Evolutionary conservation across 1,140 invertebrate species (phyloP), one percentile per base, ranked within the genome.

Genomic region (Atta texana): DNA sequence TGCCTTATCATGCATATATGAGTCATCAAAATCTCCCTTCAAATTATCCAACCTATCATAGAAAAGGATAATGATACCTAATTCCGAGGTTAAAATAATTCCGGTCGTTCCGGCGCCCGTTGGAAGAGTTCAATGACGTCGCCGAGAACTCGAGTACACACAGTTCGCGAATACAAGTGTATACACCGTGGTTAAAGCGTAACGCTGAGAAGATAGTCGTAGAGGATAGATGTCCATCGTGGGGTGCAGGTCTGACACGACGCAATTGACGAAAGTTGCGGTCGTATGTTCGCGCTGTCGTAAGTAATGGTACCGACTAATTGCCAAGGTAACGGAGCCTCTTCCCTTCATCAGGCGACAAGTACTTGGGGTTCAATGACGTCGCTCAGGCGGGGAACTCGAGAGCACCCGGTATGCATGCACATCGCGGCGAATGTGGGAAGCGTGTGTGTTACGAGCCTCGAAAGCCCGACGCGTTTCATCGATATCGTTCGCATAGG

Each of bases 81-180:
- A 75, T 84, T 84, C 39, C 69, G 80, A 75, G 28, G 59, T 24
- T 61, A 55, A 76, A 85, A 64, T 64, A 87, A 89, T 85, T 89
- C 68, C 77, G 88, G 59, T 72, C 88, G 64, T 88, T 87, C 57
- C 57, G 57, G 68, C 87, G 82, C 82, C 75, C 82, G 77, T 61
- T 63, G 51, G 72, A 75, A 84, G 91, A 92, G 93, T 93, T 93
- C 93, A 93, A 93, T 92, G 92, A 93, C 92, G 93, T 92, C 92
- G 91, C 88, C 87, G 39, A 68, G 75, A 86, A 69, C 87, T 88
- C 39, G 85, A 71, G 85, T 77, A 75, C 63, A 28, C 63, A 28
- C 51, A 12, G 39, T 44, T 44, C 39, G 39, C 7, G 39, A 44
- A 44, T 44, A 84, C 75, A 66, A 55, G 74, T 31, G 59, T 31